phyloP scores from a whole-genome alignment of 2,797 vertebrate species.

The Chelidonichthys spinosus region DNA sequence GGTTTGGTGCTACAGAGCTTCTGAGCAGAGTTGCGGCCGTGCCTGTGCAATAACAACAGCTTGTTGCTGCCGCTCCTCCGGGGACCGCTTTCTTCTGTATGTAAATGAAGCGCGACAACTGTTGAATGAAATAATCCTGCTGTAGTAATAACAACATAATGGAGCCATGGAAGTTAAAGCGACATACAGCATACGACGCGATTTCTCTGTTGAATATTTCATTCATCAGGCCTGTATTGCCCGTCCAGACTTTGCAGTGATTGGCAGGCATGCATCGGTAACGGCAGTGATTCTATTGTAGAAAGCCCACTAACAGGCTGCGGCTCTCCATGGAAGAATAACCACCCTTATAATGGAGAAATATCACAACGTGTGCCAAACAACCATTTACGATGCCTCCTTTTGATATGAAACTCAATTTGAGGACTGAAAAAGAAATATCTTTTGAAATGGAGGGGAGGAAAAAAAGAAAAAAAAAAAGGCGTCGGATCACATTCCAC shows the following conservation, averaged over 20 bases:
- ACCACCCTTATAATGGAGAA: constrained; percentile 25
- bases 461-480: constrained; percentile 15
- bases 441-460: constrained; percentile 58
- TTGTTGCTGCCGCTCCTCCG: constrained; percentile 43
- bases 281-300: constrained; percentile 37
- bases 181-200: not conserved
- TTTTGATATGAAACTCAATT: constrained; percentile 49
- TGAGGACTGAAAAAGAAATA: constrained; percentile 43
- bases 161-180: constrained; percentile 40
- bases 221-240: constrained; percentile 27
- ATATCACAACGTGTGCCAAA: constrained; percentile 49
- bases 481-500: constrained; percentile 65
- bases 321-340: constrained; percentile 26
- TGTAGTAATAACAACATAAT: constrained; percentile 41
- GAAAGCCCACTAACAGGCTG: constrained; percentile 14
- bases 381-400: constrained; percentile 26
- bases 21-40: constrained; percentile 12
- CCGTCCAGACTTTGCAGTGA: constrained; percentile 28
- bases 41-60: constrained; percentile 36
- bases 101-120: constrained; percentile 61
- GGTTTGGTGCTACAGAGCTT: constrained; percentile 15
- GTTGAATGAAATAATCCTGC: constrained; percentile 50
- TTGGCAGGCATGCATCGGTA: constrained; percentile 27
- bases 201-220: constrained; percentile 26
- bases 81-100: constrained; percentile 51